Conservation (phyloP, 2,888 invertebrate species). For the Amorpha juglandis region DNA sequence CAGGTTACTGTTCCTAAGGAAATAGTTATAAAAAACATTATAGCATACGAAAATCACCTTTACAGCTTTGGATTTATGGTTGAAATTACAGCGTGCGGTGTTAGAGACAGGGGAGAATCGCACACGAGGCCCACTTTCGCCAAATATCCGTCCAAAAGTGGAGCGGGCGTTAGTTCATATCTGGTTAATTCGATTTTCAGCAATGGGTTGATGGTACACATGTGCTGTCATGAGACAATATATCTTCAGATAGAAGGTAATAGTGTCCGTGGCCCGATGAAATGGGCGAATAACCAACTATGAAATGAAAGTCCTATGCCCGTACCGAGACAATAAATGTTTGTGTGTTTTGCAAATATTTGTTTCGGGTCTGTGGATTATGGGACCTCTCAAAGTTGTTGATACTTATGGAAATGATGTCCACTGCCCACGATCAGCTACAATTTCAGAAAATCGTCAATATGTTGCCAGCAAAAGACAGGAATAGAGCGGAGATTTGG, state of each 20-base stretch:
- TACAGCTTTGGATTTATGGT: background rate
- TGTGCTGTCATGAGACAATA: background rate
- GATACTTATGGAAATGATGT: no score
- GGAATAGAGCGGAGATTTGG: no score
- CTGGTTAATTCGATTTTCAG: slow-evolving; percentile 63
- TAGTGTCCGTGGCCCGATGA: no score
- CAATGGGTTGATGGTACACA: slow-evolving; percentile 37
- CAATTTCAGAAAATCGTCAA: no score
- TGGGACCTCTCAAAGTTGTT: no score
- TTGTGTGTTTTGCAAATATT: no score
- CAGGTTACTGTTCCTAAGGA: slow-evolving; percentile 28
- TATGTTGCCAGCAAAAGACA: no score
- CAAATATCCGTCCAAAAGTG: slow-evolving; percentile 58
- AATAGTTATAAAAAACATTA: background rate
- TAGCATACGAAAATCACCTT: background rate
- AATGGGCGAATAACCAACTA: no score
- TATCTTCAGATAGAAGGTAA: background rate
- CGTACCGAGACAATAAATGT: no score
- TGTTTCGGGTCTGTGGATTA: no score
- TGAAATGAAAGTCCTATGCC: no score
- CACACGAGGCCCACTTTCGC: slow-evolving; percentile 61
- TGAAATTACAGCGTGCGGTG: background rate
- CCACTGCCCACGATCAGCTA: no score
- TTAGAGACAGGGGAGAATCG: slow-evolving; percentile 35
- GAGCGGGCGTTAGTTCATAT: slow-evolving; percentile 61